phyloP scores from a whole-genome alignment of 2,797 vertebrate species.

The Helarctos malayanus region DNA sequence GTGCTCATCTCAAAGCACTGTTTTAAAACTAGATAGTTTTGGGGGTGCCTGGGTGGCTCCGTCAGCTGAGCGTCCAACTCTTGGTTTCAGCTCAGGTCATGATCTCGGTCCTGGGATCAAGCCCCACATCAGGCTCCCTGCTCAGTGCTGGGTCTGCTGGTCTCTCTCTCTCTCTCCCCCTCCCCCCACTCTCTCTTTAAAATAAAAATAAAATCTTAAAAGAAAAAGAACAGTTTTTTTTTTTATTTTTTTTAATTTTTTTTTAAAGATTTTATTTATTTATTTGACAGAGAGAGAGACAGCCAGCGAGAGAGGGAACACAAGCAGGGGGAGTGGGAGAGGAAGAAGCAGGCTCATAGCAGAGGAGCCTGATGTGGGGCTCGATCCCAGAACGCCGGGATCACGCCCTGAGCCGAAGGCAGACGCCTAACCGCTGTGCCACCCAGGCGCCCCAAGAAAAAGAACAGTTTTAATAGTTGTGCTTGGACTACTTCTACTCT shows the following conservation, averaged over 20 bases:
- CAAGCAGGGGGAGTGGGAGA: too few species aligned
- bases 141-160: neutral
- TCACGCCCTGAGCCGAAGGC: too few species aligned
- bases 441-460: too few species aligned
- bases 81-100: neutral
- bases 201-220: neutral
- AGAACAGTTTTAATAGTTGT: conserved; percentile 14
- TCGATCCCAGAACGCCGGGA: too few species aligned
- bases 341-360: too few species aligned
- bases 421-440: too few species aligned
- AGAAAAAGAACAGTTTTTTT: neutral
- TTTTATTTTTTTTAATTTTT: too few species aligned
- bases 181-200: neutral
- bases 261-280: too few species aligned
- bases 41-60: neutral
- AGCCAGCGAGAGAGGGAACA: too few species aligned
- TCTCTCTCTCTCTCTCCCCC: neutral
- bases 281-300: too few species aligned
- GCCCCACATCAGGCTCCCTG: neutral
- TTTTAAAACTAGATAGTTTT: conserved; percentile 8
- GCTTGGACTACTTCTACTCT: conserved; percentile 32
- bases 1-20: neutral
- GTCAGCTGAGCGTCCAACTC: neutral
- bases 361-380: too few species aligned
- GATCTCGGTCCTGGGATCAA: neutral